Base-by-base conservation (phyloP, 2,797 vertebrate genomes). In the Tragopan temminckii region DNA sequence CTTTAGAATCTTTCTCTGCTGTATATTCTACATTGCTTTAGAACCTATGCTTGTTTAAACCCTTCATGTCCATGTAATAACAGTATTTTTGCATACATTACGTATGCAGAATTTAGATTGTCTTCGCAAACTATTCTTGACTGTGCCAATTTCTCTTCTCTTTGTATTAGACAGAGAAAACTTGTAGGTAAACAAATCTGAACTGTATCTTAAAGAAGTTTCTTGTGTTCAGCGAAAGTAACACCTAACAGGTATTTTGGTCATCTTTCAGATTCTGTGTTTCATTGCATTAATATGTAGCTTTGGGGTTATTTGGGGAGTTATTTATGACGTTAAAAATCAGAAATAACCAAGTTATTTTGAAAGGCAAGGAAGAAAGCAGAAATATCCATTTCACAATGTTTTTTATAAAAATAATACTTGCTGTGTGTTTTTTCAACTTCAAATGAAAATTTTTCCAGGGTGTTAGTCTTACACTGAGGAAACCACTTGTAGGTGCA, bases 331-430 rank as follows among this genome's bases (percentile, higher is more conserved):
- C 13, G 36, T 89, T 62, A 11, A 33, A 82, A 83, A 69, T 19
- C 7, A 77, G 3, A 13, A 52, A 58, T 45, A 80, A 78, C 24
- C 4, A 40, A 69, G 85, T 72, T 36, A 1, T 67, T 76, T 85
- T 74, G 36, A 67, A 88, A 89, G 27, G n/a, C 13, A 83, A 43
- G 42, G 84, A 81, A 69, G 19, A 43, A 83, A 85, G 42, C 7
- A 80, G 58, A 62, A 74, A 84, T 79, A 69, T 43, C 12, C 0
- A 3, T 55, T 59, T 29, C 36, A 19, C 17, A 79, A 21, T 77
- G 16, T 42, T 43, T 62, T 53, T 40, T 16, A 0, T 24, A 13
- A 40, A 66, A 69, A 38, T 25, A 52, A 38, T 21, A 3, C 63
- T 75, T 80, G 29, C 4, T 68, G 4, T 16, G 16, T 13, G 0